A percentile compares a stretch with the other conserved stretches of the same genome.
phyloP scores from a whole-genome alignment of 2,888 invertebrate genomes.

The Calameuta idolon region DNA sequence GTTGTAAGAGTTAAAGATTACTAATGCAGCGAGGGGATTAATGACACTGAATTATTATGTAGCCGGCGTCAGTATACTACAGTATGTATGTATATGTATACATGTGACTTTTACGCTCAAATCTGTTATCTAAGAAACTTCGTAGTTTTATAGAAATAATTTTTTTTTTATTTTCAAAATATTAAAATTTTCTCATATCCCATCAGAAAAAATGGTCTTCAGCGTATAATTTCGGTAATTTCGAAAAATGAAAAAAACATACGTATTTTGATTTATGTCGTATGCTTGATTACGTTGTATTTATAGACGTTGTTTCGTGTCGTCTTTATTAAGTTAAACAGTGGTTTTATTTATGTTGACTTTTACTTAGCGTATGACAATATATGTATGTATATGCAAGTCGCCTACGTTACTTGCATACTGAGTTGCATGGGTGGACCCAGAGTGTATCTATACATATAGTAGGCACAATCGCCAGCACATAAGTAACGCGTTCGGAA shows the following conservation, averaged over 20 bases:
- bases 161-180: background rate
- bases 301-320: slow-evolving; percentile 25
- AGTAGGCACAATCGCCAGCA: slow-evolving; percentile 27
- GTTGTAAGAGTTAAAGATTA: slow-evolving; percentile 59
- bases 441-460: slow-evolving; percentile 39
- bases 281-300: slow-evolving; percentile 19
- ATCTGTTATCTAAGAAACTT: slow-evolving; percentile 13
- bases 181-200: background rate
- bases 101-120: slow-evolving; percentile 23
- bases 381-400: background rate
- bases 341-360: slow-evolving; percentile 19
- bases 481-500: slow-evolving; percentile 37
- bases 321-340: slow-evolving; percentile 8
- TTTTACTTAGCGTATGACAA: background rate
- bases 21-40: slow-evolving; percentile 64
- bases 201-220: background rate
- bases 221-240: background rate
- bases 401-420: slow-evolving; percentile 19
- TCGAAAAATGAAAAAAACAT: background rate
- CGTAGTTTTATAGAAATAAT: background rate
- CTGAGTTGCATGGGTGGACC: slow-evolving; percentile 32
- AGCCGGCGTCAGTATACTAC: background rate
- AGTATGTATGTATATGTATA: background rate
- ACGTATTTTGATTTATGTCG: background rate
- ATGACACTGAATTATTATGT: slow-evolving; percentile 62